Conservation (phyloP, 2,797 vertebrate genomes). For the Rhinichthys osculus region DNA sequence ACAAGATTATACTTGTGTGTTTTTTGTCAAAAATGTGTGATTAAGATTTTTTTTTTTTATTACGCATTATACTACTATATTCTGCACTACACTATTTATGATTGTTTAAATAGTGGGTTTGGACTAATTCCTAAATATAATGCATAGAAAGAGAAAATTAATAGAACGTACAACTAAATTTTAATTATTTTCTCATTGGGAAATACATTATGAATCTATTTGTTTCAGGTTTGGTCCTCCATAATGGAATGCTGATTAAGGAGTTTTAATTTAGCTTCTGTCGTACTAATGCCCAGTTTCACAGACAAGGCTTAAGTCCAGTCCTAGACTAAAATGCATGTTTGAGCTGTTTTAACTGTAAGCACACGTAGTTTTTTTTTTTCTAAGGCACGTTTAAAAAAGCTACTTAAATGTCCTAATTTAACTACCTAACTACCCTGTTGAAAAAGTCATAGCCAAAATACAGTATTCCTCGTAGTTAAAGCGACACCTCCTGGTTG, state of each 20-base stretch:
- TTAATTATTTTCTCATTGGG: background rate
- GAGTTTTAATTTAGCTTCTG: background rate
- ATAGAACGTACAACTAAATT: background rate
- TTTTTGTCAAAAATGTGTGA: background rate
- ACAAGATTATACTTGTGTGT: background rate
- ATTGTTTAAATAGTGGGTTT: too few relatives aligned
- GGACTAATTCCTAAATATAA: background rate
- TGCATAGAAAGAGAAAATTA: background rate
- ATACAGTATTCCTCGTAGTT: background rate
- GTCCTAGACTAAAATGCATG: background rate
- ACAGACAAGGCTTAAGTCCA: background rate
- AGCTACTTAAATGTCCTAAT: background rate
- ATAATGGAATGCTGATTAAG: background rate
- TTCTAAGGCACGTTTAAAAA: too few relatives aligned
- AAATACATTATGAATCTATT: background rate
- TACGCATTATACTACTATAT: background rate
- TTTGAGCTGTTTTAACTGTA: background rate
- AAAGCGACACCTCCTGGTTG: slow-evolving; percentile 1
- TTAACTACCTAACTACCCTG: background rate
- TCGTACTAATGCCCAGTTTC: background rate
- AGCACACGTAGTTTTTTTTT: too few relatives aligned
- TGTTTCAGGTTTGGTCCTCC: background rate
- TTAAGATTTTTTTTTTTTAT: background rate
- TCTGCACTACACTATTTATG: background rate
- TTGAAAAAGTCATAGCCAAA: background rate